Conservation (phyloP, 2,797 vertebrate species). For the Coluber constrictor region DNA sequence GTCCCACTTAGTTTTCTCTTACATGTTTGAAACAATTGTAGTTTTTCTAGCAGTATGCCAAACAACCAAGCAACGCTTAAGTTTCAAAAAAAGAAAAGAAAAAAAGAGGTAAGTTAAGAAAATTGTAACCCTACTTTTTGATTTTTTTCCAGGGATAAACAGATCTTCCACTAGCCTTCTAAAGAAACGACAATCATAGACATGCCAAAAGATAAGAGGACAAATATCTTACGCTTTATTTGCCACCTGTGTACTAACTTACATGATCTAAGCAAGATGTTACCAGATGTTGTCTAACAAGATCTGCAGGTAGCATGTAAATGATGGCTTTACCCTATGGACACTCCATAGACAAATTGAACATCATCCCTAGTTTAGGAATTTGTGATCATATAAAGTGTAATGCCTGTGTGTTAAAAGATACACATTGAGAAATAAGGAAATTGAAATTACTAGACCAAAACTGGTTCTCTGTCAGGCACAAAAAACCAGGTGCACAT, state of each 20-base stretch:
- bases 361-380: neutral
- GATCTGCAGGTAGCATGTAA: neutral
- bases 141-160: neutral
- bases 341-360: neutral
- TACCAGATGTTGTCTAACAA: neutral
- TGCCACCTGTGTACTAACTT: neutral
- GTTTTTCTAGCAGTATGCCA: neutral
- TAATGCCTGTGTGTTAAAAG: neutral
- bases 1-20: neutral
- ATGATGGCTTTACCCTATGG: neutral
- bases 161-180: neutral
- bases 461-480: neutral
- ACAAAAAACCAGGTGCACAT: neutral
- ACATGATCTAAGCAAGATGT: neutral
- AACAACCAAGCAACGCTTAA: neutral
- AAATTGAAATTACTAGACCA: neutral
- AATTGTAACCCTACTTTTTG: neutral
- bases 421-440: neutral
- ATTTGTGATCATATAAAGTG: neutral
- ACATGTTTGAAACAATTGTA: neutral
- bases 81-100: neutral
- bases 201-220: neutral
- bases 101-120: neutral
- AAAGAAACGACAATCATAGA: neutral
- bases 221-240: neutral